A percentile compares a stretch with the other conserved stretches of the same genome.
Evolutionary conservation across 2,797 vertebrate species (phyloP).

Genomic region (Somateria mollissima): DNA sequence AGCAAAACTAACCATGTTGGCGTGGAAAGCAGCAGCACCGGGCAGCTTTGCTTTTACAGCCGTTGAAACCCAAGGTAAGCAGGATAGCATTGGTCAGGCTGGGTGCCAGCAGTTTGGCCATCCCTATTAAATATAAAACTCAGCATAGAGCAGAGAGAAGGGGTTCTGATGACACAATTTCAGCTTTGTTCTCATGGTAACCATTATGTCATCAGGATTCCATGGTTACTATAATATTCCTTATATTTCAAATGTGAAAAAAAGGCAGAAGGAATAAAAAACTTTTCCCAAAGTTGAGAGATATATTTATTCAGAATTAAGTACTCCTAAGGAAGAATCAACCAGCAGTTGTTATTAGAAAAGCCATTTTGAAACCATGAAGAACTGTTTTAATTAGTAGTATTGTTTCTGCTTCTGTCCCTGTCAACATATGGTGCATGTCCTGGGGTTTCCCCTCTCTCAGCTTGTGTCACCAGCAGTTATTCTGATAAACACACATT

Average conservation of each 20-base stretch:
- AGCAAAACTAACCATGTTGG: neutral
- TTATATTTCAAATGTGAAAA: conserved; percentile 70
- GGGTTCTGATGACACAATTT: conserved; percentile 68
- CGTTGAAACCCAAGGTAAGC: conserved; percentile 4
- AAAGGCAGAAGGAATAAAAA: conserved; percentile 36
- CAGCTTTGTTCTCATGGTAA: conserved; percentile 77
- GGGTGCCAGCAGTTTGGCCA: conserved; percentile 28
- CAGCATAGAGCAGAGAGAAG: conserved; percentile 39
- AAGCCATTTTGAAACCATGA: conserved; percentile 10
- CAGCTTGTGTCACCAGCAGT: conserved; percentile 31
- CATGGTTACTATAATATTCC: conserved; percentile 74
- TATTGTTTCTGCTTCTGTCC: conserved; percentile 37
- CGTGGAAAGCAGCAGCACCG: neutral
- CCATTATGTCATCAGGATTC: conserved; percentile 73
- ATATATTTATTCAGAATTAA: conserved; percentile 24
- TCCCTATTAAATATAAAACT: conserved; percentile 56
- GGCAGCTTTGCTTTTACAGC: neutral
- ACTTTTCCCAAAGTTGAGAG: conserved; percentile 54
- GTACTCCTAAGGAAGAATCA: neutral
- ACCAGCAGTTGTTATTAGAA: conserved; percentile 13
- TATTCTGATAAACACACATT: conserved; percentile 13
- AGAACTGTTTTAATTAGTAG: conserved; percentile 38
- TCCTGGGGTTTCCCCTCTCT: conserved; percentile 46
- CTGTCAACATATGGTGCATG: conserved; percentile 59
- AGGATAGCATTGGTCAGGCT: neutral